Evolutionary conservation across 2,113 vertebrate species (phyloP).

Genomic region (Burhinus oedicnemus): DNA sequence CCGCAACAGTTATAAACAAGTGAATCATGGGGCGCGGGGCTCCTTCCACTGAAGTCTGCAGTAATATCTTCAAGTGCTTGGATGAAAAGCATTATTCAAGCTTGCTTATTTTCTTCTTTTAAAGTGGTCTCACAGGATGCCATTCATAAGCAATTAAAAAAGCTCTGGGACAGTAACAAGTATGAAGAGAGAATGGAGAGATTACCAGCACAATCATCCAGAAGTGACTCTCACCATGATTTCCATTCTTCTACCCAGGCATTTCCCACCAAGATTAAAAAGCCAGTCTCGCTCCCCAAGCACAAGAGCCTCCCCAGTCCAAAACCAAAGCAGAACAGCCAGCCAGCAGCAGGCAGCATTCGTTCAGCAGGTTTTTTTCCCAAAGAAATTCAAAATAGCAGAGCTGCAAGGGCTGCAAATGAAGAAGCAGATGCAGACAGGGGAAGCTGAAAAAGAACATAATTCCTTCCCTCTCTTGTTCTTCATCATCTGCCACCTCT

Average conservation of each 20-base stretch:
- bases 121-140: not conserved
- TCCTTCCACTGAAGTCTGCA: not conserved
- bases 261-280: not conserved
- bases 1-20: rapidly evolving
- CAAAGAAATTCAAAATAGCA: not conserved
- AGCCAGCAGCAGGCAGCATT: not conserved
- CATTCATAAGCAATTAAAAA: not conserved
- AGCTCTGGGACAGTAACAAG: not conserved
- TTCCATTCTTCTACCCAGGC: not conserved
- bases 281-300: not conserved
- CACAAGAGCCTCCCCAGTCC: not conserved
- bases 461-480: not conserved
- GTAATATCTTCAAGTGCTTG: rapidly evolving
- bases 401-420: not conserved
- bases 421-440: not conserved
- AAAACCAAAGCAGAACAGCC: not conserved
- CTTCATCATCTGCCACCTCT: not conserved
- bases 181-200: not conserved
- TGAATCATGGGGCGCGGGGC: rapidly evolving
- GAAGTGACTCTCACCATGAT: not conserved
- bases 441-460: not conserved
- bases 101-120: not conserved
- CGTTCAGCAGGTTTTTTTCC: not conserved
- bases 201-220: not conserved
- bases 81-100: not conserved